A percentile compares a stretch with the other conserved stretches of the same genome.
These are phyloP conservation scores for Syrrhaptes paradoxus DNA, from an alignment of 2,113 vertebrate genomes.

Conservation along the genomic window DNA sequence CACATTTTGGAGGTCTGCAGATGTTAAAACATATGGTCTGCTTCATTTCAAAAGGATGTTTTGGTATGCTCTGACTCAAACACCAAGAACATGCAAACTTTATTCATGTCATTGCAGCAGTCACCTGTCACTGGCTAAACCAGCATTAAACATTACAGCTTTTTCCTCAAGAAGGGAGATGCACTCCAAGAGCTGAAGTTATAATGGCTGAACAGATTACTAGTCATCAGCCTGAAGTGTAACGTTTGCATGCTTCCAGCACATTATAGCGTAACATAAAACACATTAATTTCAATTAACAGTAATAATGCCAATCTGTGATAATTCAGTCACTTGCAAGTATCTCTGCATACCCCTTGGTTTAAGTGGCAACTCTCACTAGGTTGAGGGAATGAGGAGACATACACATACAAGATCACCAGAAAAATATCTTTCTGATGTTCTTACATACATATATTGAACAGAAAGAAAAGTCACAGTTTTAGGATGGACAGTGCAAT, in stretches of 20 bases:
- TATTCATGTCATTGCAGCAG: neutral
- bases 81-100: neutral
- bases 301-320: neutral
- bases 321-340: neutral
- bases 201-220: neutral
- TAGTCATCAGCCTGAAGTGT: neutral
- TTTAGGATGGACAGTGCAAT: neutral
- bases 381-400: neutral
- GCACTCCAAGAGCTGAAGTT: neutral
- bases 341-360: neutral
- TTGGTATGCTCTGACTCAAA: neutral
- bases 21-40: neutral
- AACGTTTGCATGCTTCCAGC: neutral
- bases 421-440: neutral
- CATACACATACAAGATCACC: neutral
- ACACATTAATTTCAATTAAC: neutral
- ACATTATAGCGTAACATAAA: neutral
- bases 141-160: neutral
- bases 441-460: neutral
- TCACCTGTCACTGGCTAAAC: neutral
- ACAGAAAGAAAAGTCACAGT: neutral
- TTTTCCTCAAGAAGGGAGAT: neutral
- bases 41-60: neutral
- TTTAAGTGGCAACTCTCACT: neutral
- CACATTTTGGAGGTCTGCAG: neutral